Evolutionary conservation across 2,888 invertebrate genomes (phyloP).

Genomic region (Andrena trimmerana): DNA sequence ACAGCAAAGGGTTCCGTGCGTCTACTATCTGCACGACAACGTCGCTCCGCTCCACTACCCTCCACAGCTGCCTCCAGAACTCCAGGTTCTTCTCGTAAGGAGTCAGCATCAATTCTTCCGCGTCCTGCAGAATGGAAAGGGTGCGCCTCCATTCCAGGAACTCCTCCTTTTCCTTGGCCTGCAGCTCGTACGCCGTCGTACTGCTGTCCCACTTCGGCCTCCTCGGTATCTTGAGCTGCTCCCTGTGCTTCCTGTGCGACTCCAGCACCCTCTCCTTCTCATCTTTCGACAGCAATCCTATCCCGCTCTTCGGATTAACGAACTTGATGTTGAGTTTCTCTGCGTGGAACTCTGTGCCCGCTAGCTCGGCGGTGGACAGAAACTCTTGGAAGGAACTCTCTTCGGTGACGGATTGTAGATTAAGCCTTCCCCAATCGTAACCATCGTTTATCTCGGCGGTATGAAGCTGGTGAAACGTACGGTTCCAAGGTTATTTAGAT

Average conservation of each 20-base stretch:
- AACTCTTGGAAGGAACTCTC: slow-evolving; percentile 99
- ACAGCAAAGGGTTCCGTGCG: slow-evolving; percentile 97
- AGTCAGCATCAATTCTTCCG: slow-evolving; percentile 93
- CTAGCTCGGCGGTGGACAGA: slow-evolving; percentile 96
- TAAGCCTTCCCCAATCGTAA: slow-evolving; percentile 95
- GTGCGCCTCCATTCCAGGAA: slow-evolving; percentile 97
- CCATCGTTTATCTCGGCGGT: slow-evolving; percentile 96
- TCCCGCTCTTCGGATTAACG: slow-evolving; percentile 88
- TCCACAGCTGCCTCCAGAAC: slow-evolving; percentile 99
- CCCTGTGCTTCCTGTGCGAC: slow-evolving; percentile 87
- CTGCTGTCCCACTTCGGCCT: slow-evolving; percentile 93
- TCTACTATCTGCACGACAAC: slow-evolving; percentile 97
- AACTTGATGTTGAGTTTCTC: slow-evolving; percentile 95
- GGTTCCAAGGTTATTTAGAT: slow-evolving; percentile 45
- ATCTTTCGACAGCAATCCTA: slow-evolving; percentile 88
- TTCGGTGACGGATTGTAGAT: slow-evolving; percentile 97
- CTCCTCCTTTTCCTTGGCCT: slow-evolving; percentile 91
- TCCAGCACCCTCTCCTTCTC: slow-evolving; percentile 87
- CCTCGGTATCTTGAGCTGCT: slow-evolving; percentile 92
- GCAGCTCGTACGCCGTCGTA: slow-evolving; percentile 93
- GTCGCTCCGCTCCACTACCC: slow-evolving; percentile 98
- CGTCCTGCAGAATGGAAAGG: slow-evolving; percentile 92
- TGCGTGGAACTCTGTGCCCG: slow-evolving; percentile 96
- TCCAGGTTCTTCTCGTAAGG: slow-evolving; percentile 99
- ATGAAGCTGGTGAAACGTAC: slow-evolving; percentile 88